Evolutionary conservation across 2,797 vertebrate genomes (phyloP).

Genomic region (Numenius phaeopus): DNA sequence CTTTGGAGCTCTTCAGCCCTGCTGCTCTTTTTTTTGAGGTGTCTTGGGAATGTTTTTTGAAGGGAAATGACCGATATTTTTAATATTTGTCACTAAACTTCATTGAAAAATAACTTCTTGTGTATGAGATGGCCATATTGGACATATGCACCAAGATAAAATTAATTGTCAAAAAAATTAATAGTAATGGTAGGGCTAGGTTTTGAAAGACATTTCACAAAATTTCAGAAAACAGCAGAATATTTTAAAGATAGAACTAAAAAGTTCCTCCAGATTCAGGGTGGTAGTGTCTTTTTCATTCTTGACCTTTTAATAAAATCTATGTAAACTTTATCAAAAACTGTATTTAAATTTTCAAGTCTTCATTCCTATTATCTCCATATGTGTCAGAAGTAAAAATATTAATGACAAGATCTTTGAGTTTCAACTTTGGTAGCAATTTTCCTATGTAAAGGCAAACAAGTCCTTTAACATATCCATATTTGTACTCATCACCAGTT

Average conservation of each 20-base stretch:
- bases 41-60: neutral
- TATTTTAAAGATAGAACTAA: neutral
- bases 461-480: neutral
- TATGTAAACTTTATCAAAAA: neutral
- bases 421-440: neutral
- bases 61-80: neutral
- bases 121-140: neutral
- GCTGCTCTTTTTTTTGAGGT: neutral
- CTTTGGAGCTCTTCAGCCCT: neutral
- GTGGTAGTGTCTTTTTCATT: neutral
- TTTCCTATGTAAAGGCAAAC: neutral
- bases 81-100: neutral
- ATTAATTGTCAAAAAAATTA: neutral
- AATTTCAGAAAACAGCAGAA: neutral
- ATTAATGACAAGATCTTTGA: neutral
- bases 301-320: neutral
- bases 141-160: neutral
- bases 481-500: neutral
- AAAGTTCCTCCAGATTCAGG: neutral
- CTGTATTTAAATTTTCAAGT: neutral
- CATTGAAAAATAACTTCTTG: neutral
- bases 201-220: neutral
- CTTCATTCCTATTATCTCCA: neutral
- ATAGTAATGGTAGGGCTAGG: neutral
- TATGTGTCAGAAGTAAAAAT: neutral